These are phyloP conservation scores for Halcyon chelicuti DNA, from an alignment of 2,797 vertebrate species.

Conservation along the genomic window DNA sequence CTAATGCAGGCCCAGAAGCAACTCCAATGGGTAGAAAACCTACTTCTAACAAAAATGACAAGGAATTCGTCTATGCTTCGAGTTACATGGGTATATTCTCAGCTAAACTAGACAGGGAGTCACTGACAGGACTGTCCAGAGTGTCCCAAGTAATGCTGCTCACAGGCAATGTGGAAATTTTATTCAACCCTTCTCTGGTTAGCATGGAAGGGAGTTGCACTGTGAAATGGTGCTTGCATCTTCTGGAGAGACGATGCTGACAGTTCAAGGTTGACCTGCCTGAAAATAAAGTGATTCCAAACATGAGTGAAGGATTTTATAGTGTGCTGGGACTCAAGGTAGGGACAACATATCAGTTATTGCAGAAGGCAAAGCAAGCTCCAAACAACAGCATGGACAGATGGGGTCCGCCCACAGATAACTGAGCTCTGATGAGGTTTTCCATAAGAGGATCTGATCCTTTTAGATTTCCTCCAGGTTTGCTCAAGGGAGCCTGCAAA, in stretches of 20 bases:
- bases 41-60: neutral
- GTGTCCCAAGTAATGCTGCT: neutral
- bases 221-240: neutral
- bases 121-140: neutral
- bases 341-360: neutral
- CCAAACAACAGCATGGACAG: neutral
- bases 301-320: neutral
- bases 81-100: neutral
- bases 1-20: neutral
- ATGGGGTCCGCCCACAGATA: neutral
- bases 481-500: neutral
- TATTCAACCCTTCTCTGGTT: fast-evolving
- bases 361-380: neutral
- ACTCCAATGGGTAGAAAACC: neutral
- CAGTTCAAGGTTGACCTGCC: neutral
- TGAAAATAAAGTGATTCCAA: neutral
- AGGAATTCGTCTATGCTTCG: neutral
- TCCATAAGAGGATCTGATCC: neutral
- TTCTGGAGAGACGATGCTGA: neutral
- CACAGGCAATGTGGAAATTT: neutral
- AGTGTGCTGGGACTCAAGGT: neutral
- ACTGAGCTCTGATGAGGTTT: neutral
- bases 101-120: neutral
- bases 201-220: neutral
- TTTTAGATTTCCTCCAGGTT: neutral